Percentiles rank a stretch among this genome's conserved stretches.
phyloP scores from a whole-genome alignment of 2,113 vertebrate genomes.

The Proterorhinus semilunaris region DNA sequence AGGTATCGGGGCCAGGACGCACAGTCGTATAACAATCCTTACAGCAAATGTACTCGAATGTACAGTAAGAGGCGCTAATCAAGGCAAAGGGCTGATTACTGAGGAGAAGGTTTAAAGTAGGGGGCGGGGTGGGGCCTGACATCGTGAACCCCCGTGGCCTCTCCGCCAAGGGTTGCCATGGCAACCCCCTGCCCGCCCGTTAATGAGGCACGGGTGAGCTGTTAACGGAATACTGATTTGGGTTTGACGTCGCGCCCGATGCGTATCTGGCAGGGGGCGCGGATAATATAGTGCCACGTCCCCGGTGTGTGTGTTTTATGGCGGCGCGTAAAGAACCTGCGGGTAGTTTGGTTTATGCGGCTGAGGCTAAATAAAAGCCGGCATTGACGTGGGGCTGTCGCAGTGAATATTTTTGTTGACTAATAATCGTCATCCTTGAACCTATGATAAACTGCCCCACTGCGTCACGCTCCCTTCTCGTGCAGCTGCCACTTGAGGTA shows the following conservation, averaged over 20 bases:
- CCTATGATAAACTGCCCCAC: neutral
- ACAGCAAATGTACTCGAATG: constrained; percentile 2
- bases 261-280: constrained; percentile 55
- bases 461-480: neutral
- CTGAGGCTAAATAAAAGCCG: constrained; percentile 21
- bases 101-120: constrained; percentile 59
- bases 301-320: constrained; percentile 25
- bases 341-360: constrained; percentile 4
- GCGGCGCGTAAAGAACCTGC: constrained; percentile 13
- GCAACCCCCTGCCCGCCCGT: constrained; percentile 62
- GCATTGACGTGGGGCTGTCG: neutral
- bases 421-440: neutral
- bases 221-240: constrained; percentile 73
- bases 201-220: constrained; percentile 71
- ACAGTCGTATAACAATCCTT: constrained; percentile 16
- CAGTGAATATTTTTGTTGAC: neutral
- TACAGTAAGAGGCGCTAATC: constrained; percentile 36
- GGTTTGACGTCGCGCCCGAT: constrained; percentile 57
- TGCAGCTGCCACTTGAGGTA: no score
- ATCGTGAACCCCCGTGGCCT: constrained; percentile 68
- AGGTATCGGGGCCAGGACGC: neutral
- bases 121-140: constrained; percentile 39
- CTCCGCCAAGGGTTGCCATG: constrained; percentile 60
- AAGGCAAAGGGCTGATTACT: constrained; percentile 48
- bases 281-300: constrained; percentile 40